These are phyloP conservation scores for Pseudolycoriella hygida DNA, from an alignment of 2,888 invertebrate species.

Conservation along the genomic window DNA sequence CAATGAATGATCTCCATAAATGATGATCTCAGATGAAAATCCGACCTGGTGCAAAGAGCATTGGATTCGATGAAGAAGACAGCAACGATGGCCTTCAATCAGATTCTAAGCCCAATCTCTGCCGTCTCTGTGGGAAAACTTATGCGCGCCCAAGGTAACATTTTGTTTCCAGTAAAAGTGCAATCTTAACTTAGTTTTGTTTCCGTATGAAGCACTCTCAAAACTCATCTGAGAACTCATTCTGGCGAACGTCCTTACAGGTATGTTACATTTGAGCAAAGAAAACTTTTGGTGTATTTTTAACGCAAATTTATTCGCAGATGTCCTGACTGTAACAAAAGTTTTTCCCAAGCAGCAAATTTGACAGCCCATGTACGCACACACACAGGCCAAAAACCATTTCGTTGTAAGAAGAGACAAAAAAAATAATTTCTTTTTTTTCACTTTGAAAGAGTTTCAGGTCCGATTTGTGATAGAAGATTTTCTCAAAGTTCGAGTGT, in stretches of 20 bases:
- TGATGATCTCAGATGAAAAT: conserved; percentile 10
- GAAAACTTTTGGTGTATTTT: not conserved
- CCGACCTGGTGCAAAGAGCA: conserved; percentile 15
- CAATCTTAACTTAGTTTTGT: no score
- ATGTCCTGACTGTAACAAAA: conserved; percentile 88
- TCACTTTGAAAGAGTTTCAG: conserved; percentile 24
- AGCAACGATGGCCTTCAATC: conserved; percentile 21
- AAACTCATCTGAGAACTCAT: conserved; percentile 92
- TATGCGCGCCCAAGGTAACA: conserved; percentile 60
- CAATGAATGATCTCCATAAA: not conserved
- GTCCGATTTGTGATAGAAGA: conserved; percentile 89
- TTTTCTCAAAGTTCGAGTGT: conserved; percentile 93
- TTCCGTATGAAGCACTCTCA: conserved; percentile 53
- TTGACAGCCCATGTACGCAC: conserved; percentile 80
- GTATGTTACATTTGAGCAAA: no score
- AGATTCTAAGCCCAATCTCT: conserved; percentile 70
- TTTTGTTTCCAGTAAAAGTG: no score
- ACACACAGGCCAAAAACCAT: conserved; percentile 10
- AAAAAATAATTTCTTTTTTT: no score
- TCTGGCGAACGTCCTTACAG: conserved; percentile 64
- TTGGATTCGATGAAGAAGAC: conserved; percentile 47
- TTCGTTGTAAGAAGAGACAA: not conserved
- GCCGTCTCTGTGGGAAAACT: conserved; percentile 89
- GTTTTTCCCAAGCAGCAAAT: conserved; percentile 96
- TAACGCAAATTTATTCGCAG: conserved; percentile 12